Evolutionary conservation across 2,113 vertebrate genomes (phyloP).

Genomic region (Hippocampus mohnikei): DNA sequence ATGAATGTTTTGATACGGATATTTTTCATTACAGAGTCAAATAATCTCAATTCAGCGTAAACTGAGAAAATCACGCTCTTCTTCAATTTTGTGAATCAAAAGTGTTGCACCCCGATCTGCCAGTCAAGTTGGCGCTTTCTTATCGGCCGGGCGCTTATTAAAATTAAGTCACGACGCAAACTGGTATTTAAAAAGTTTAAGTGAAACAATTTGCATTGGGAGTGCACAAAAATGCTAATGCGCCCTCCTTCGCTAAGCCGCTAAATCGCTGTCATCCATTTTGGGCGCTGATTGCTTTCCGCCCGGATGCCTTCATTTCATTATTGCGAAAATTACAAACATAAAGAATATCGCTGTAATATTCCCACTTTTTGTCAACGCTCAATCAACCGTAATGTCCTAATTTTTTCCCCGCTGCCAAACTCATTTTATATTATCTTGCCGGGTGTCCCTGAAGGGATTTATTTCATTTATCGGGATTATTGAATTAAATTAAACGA

Average conservation of each 20-base stretch:
- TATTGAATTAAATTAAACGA: conserved; percentile 85
- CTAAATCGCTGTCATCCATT: conserved; percentile 73
- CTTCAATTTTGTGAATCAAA: conserved; percentile 63
- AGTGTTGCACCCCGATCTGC: conserved; percentile 54
- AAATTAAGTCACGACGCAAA: conserved; percentile 73
- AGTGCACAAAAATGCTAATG: conserved; percentile 77
- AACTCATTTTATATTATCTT: conserved; percentile 83
- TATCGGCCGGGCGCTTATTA: conserved; percentile 68
- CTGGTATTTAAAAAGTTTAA: conserved; percentile 77
- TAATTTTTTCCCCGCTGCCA: conserved; percentile 77
- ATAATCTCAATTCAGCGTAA: conserved; percentile 61
- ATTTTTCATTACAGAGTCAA: conserved; percentile 55
- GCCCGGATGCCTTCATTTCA: conserved; percentile 79
- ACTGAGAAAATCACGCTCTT: conserved; percentile 59
- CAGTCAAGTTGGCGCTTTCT: conserved; percentile 60
- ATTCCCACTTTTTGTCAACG: conserved; percentile 81
- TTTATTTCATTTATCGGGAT: conserved; percentile 84
- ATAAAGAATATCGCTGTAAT: conserved; percentile 82
- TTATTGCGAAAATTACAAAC: conserved; percentile 81
- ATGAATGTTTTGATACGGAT: conserved; percentile 60
- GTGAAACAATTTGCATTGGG: conserved; percentile 77
- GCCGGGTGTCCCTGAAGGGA: conserved; percentile 79
- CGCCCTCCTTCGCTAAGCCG: conserved; percentile 72
- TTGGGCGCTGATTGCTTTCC: conserved; percentile 77
- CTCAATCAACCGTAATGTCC: conserved; percentile 83